A percentile compares a stretch with the other conserved stretches of the same genome.
These are phyloP conservation scores for Chiloscyllium plagiosum DNA, from an alignment of 2,113 vertebrate species.

Conservation along the genomic window DNA sequence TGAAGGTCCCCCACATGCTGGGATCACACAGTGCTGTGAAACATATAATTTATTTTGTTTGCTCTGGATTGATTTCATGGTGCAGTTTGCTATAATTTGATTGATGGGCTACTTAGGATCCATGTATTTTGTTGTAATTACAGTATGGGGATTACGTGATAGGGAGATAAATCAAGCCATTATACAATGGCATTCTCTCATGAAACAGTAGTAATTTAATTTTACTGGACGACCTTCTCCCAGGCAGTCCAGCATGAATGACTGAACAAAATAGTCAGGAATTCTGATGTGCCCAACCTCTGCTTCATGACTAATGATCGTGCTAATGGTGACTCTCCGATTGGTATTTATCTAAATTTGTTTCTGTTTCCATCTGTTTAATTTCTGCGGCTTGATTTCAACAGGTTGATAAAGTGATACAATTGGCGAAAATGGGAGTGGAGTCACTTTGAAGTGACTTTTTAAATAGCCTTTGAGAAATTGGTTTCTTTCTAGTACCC, in stretches of 20 bases:
- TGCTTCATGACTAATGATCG: neutral
- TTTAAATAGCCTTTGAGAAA: neutral
- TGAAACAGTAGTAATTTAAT: slow-evolving; percentile 66
- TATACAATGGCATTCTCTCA: slow-evolving; percentile 58
- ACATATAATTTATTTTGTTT: slow-evolving; percentile 25
- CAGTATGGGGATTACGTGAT: slow-evolving; percentile 67
- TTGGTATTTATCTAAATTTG: neutral
- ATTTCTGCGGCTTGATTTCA: neutral
- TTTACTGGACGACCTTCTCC: slow-evolving; percentile 56
- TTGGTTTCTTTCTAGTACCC: neutral
- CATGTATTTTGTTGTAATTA: slow-evolving; percentile 72
- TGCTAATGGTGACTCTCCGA: neutral
- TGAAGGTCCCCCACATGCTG: neutral
- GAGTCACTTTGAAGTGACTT: neutral
- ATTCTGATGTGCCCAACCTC: neutral
- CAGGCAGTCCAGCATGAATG: slow-evolving; percentile 45
- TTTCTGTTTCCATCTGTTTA: neutral
- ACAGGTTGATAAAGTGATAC: neutral
- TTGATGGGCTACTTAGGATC: slow-evolving; percentile 64
- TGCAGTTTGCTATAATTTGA: slow-evolving; percentile 54
- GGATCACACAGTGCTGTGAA: neutral
- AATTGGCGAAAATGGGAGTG: neutral
- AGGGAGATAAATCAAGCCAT: slow-evolving; percentile 80
- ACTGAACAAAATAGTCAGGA: neutral
- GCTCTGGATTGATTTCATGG: slow-evolving; percentile 6